Evolutionary conservation across 2,888 invertebrate genomes (phyloP).

Genomic region (Phengaris alcon): DNA sequence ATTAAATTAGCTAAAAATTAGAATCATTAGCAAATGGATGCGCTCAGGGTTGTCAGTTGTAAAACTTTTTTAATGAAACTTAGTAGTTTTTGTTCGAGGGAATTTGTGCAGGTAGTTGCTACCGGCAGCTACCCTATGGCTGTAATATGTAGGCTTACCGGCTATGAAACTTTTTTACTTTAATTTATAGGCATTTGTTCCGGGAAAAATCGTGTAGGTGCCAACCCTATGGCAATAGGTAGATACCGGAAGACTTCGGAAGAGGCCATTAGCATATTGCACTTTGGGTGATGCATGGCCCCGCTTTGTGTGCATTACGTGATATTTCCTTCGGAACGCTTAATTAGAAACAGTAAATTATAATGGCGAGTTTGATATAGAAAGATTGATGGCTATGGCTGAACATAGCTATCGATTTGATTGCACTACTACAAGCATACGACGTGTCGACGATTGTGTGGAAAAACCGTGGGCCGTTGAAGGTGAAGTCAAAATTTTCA

Average conservation of each 20-base stretch:
- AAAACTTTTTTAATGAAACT: neutral
- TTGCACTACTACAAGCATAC: too few species aligned
- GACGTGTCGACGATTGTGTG: too few species aligned
- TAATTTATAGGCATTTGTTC: neutral
- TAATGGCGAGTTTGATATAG: neutral
- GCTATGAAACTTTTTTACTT: neutral
- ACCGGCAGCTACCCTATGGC: neutral
- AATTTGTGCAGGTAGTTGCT: too few species aligned
- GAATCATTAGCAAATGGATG: too few species aligned
- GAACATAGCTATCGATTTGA: too few species aligned
- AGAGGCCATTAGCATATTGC: slow-evolving; percentile 41
- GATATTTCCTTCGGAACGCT: slow-evolving; percentile 26
- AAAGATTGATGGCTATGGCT: neutral
- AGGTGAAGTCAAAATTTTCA: too few species aligned
- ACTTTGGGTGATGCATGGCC: slow-evolving; percentile 29
- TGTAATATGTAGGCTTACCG: neutral
- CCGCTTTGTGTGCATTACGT: slow-evolving; percentile 28
- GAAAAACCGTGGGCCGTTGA: too few species aligned
- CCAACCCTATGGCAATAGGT: slow-evolving; percentile 8
- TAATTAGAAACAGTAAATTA: slow-evolving; percentile 24
- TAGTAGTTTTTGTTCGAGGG: neutral
- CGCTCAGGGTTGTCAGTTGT: neutral
- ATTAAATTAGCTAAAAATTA: slow-evolving; percentile 22
- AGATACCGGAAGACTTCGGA: slow-evolving; percentile 30
- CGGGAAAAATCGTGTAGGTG: neutral